Conservation (phyloP, 2,113 vertebrate species). For the Cisticola juncidis region DNA sequence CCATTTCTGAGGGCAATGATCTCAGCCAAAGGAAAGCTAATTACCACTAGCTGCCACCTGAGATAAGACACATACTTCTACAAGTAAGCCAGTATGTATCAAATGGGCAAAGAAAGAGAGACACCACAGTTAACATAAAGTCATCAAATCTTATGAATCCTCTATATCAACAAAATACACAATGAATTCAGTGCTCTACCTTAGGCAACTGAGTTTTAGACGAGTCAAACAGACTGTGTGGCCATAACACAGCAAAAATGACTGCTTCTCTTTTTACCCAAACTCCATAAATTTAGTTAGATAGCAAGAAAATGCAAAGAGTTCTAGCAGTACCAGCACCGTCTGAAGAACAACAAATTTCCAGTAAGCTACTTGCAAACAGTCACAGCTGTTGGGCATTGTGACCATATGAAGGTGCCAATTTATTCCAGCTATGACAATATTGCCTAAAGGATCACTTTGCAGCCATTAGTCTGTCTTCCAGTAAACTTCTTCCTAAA, state of each 20-base stretch:
- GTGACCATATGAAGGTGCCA: neutral
- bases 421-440: neutral
- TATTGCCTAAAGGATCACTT: neutral
- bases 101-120: neutral
- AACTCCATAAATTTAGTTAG: neutral
- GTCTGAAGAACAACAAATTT: neutral
- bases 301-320: neutral
- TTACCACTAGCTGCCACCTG: neutral
- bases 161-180: neutral
- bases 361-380: neutral
- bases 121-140: neutral
- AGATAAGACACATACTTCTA: neutral
- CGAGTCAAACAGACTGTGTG: neutral
- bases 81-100: neutral
- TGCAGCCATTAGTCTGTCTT: neutral
- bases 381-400: neutral
- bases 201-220: neutral
- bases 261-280: neutral
- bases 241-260: neutral
- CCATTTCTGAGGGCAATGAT: neutral
- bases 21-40: neutral
- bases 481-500: neutral
- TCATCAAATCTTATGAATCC: neutral
- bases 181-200: neutral
- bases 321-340: neutral